Evolutionary conservation across 2,888 invertebrate species (phyloP), one percentile per base, ranked within the genome.

Genomic region (Cheilosia grossa): DNA sequence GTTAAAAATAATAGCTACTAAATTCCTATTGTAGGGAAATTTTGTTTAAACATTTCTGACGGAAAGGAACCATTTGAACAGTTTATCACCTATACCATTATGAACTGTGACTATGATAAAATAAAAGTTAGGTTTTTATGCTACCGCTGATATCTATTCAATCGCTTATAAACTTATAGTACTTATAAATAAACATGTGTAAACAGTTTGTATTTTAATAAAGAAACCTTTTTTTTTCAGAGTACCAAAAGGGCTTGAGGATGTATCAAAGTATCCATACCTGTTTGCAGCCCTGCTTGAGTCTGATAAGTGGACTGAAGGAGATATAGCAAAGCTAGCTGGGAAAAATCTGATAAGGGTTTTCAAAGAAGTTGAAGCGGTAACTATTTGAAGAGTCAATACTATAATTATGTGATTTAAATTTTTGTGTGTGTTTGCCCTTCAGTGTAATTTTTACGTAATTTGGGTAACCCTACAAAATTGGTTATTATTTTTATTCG

Each of bases 181-280:
- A 0, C 10, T 37, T 37, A 13, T 13, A 37, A 37, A 37, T 37
- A 37, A 10, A 10, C 37, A 37, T 37, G 2, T 37, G 9, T 3
- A 10, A 37, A 1, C 1, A 37, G 9, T 37, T 3, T 13, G 3
- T 10, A 3, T 37, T 13, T 37, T 33, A 33, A 33, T 33, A 33
- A 33, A 2, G 9, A 33, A 33, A 33, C 0, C 3, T 9, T 33
- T 3, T 33, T 33, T 33, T 37, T 37, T 79, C 74, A 92, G 92
- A 86, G 92, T 92, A 77, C 97, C 97, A 40, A 94, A 94, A 89
- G 96, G 97, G 88, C 93, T 97, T 87, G 96, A 97, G 92, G 97
- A 97, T 91, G 97, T 97, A 87, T 97, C 97, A 86, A 95, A 95
- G 89, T 97, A 97, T 93, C 97, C 97, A 64, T 95, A 96, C 91